Evolutionary conservation across 2,888 invertebrate species (phyloP), one percentile per base, ranked within the genome.

Genomic region (Noctua janthe): DNA sequence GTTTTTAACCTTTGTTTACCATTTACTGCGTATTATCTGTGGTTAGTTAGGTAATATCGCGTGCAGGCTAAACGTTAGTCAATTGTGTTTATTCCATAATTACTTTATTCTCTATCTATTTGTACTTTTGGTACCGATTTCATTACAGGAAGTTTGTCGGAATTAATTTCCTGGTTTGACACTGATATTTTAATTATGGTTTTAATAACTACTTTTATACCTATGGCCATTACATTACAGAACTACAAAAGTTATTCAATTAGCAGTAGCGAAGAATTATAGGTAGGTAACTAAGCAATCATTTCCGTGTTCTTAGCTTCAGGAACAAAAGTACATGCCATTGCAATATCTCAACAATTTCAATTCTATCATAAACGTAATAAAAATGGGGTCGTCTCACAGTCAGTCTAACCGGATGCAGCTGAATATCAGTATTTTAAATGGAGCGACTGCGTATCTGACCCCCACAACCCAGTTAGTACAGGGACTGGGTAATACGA

Each of bases 41-140:
- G 64, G 81, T 81, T 78, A 39, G 54, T 71, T 71, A 84, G 7
- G 66, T 80, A 87, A 82, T 39, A 82, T 86, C 77, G 86, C 86
- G 82, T 86, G 86, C 72, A 10, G 64, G 49, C 13, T 49, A 86
- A 76, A 49, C 29, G 69, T 70, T 66, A 56, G 20, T 69, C 39
- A 67, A 71, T 74, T 81, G 73, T 71, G 35, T 73, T 73, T 81
- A 70, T 82, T 82, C 6, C 23, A n/a, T 87, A 78, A 80, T 78
- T 87, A 72, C 76, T 78, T 76, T 69, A 84, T 76, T 75, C 39
- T 78, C 66, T 51, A 74, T 71, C 56, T 43, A 70, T 83, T 79
- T 56, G 43, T 77, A 73, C 20, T 77, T 69, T 78, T 76, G 74
- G 49, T 78, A 79, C 72, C 23, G 43, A 70, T 78, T 43, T 67